Base-by-base conservation (phyloP, 2,113 vertebrate genomes). In the Ammodramus savannarum region DNA sequence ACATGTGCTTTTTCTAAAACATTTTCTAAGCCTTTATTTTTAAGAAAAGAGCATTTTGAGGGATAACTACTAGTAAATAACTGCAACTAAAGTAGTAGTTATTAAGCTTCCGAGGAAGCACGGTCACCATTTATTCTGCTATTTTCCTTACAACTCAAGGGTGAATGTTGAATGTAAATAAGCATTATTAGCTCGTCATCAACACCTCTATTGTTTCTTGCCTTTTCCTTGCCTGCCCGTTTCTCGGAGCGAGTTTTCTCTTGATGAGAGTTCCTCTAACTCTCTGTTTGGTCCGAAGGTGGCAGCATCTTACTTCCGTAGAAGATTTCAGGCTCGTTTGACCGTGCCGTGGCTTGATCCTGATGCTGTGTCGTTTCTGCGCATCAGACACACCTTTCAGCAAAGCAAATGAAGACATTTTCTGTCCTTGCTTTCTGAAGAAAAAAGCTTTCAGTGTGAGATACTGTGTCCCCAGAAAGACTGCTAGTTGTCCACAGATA, bases 281-380 rank as follows among this genome's bases (percentile, higher is more conserved):
- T 21, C 62, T 82, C 68, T 3, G 1, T 54, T 62, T 81, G 39
- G 41, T 93, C 98, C 63, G 39, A 93, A 98, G 98, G 95, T 98
- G 98, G 97, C 98, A 98, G 97, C 82, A 97, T 76, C n/a, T 93
- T 84, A 76, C 97, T 95, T 79, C 63, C 20, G 1, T 4, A 89
- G 88, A 69, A 32, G 69, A 31, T 44, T 82, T 32, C 25, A 4
- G 13, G 61, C 16, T 7, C 2, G 5, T 38, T 57, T 21, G 18
- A 22, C 43, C 18, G 25, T 13, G 23, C 26, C 16, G 23, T 26
- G 59, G 9, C 25, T 74, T 51, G 43, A 63, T 68, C 51, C 38
- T 34, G 51, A 7, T 25, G 5, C 15, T 68, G 51, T 31, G 39
- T 48, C 11, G n/a, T 48, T 65, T 78, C 34, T 57, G 55, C 62